Base-by-base conservation (phyloP, 1,140 invertebrate genomes). In the Aplysia californica region DNA sequence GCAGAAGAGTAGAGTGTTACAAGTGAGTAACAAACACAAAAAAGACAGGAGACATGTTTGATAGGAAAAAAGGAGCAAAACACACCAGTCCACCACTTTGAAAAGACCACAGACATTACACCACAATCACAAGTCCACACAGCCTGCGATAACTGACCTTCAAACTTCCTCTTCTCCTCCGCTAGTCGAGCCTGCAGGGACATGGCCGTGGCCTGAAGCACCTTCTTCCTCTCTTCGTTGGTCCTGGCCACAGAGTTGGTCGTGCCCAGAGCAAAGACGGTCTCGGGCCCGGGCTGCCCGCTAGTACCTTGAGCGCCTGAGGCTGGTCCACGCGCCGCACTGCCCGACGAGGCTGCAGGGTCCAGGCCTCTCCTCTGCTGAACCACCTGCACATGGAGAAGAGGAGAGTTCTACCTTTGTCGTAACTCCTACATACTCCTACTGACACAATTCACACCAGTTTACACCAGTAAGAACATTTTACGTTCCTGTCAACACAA, bases 181-280 rank as follows among this genome's bases (percentile, higher is more conserved):
- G 83, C 79, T 31, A 88, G 76, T 35, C 83, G 78, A 65, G 69
- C 85, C 78, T 86, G 83, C 67, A 88, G 65, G 23, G 83, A 83
- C 36, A 79, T 67, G 18, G 86, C 83, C 6, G 84, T 86, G 36
- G 83, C 80, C 50, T 84, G 85, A 20, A 88, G 80, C 0, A 83
- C 85, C 76, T 86, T 79, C 35, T 86, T 86, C 20, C 86, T 74
- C 4, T 87, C 83, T 18, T 82, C 82, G 59, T 80, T 75, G n/a
- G 79, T 83, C 29, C 81, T 59, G 18, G 55, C 58, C 44, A 72
- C 56, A 2, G 56, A 59, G 70, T 72, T 72, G 31, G 56, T 38
- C 2, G 56, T 61, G 21, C 70, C 56, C 4, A 72, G 6, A n/a
- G 55, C n/a, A 26, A 72, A 72, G 4, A 55, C 68, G 35, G 35